Evolutionary conservation across 2,888 invertebrate genomes (phyloP), one percentile per base, ranked within the genome.

Genomic region (Noctua fimbriata): DNA sequence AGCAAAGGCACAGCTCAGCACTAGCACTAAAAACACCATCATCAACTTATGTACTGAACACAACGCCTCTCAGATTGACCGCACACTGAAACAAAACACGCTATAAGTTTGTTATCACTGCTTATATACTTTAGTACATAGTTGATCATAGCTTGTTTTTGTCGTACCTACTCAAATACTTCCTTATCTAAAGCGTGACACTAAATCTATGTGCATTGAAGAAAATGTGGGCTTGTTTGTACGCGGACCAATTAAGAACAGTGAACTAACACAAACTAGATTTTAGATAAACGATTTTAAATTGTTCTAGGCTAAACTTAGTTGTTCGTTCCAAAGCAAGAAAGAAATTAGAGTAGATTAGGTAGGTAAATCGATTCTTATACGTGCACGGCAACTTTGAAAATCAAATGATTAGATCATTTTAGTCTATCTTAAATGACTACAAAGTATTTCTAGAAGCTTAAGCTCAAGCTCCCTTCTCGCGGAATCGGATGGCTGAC

Each of bases 81-180:
- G 36, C 28, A 16, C 49, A 82, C 88, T 88, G 89, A 65, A 88
- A 88, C 79, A 85, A 74, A 70, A 82, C 21, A 79, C 24, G 60
- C 14, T 28, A 4, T 47, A 18, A 58, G n/a, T 73, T 10, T 14
- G 9, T 85, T 85, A 83, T 84, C 83, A 58, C 52, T 60, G 14
- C 32, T 65, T 75, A 47, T 47, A 60, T 66, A 82, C n/a, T 70
- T 55, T 47, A 69, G 21, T 49, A 49, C n/a, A 32, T n/a, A 44
- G 28, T 67, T 67, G 83, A 47, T 60, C 58, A 44, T 44, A 32
- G 24, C 10, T 79, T 69, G 79, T 47, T 78, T 69, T 69, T 63
- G 16, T 55, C 14, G 1, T 36, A 73, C 0, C 32, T 28, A 60
- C 24, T 65, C 41, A 14, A 52, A 67, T 41, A 47, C n/a, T 79